A percentile compares a stretch with the other conserved stretches of the same genome.
Conservation (phyloP, 1,140 invertebrate species). For the Drosophila bocki region DNA sequence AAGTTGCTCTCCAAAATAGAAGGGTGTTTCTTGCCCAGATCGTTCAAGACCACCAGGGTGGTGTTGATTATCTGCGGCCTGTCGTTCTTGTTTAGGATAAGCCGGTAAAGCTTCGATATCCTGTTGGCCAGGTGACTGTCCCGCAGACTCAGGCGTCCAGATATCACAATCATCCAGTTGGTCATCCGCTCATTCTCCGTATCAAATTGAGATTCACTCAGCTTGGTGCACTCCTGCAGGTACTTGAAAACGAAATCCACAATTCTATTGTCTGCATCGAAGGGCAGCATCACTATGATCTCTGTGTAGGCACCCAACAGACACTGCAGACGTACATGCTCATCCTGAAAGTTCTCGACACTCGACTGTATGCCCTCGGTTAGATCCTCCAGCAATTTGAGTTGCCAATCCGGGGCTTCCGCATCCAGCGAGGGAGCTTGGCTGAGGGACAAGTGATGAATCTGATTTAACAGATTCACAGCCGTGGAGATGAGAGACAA, state of each 20-base stretch:
- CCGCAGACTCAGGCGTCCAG: slow-evolving; percentile 65
- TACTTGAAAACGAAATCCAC: slow-evolving; percentile 69
- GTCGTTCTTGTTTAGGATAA: slow-evolving; percentile 71
- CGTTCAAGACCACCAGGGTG: slow-evolving; percentile 73
- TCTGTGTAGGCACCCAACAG: slow-evolving; percentile 71
- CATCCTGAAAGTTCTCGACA: slow-evolving; percentile 52
- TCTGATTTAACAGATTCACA: slow-evolving; percentile 56
- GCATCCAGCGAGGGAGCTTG: slow-evolving; percentile 33
- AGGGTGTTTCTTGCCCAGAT: slow-evolving; percentile 78
- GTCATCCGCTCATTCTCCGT: slow-evolving; percentile 78
- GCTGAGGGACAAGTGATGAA: slow-evolving; percentile 55
- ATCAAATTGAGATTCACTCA: slow-evolving; percentile 70
- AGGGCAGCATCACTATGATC: slow-evolving; percentile 58
- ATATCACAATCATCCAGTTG: slow-evolving; percentile 81
- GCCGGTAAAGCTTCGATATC: slow-evolving; percentile 56
- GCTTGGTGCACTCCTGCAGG: slow-evolving; percentile 57
- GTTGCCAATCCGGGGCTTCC: slow-evolving; percentile 44
- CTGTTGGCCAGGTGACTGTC: slow-evolving; percentile 55
- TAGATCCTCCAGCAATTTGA: slow-evolving; percentile 49
- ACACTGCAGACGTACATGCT: slow-evolving; percentile 54
- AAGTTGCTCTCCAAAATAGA: slow-evolving; percentile 74
- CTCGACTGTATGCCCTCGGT: slow-evolving; percentile 9
- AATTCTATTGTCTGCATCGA: slow-evolving; percentile 38
- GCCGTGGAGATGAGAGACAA: slow-evolving; percentile 62
- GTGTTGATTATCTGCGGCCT: slow-evolving; percentile 78